Evolutionary conservation across 2,888 invertebrate genomes (phyloP).

Genomic region (Drosophila conformis): DNA sequence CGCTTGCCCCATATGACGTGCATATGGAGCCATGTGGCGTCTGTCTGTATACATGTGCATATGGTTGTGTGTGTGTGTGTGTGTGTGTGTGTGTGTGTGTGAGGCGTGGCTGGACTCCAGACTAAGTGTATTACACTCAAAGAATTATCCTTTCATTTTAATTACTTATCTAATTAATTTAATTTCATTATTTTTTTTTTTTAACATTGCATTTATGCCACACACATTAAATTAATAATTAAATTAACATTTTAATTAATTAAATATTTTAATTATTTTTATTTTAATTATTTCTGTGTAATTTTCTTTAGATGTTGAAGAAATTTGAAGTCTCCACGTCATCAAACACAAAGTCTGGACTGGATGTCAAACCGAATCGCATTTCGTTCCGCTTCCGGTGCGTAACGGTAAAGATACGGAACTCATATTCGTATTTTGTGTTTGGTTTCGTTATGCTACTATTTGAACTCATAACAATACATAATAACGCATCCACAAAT

Average conservation of each 20-base stretch:
- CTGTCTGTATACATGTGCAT: conserved; percentile 5
- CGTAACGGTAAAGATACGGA: neutral
- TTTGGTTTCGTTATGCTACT: neutral
- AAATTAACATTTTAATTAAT: neutral
- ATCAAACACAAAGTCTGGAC: accelerated
- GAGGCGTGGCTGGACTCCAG: conserved; percentile 59
- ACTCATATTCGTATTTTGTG: too few species aligned
- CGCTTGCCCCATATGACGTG: conserved; percentile 56
- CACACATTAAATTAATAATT: neutral
- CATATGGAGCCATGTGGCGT: conserved; percentile 23
- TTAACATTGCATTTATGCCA: neutral
- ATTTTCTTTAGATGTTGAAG: neutral
- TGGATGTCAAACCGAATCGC: neutral
- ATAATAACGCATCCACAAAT: neutral
- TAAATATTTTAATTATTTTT: neutral
- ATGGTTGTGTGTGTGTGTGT: conserved; percentile 2
- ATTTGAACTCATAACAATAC: neutral
- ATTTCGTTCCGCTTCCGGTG: neutral
- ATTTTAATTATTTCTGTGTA: neutral
- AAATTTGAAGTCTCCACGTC: neutral
- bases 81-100: conserved; percentile 7
- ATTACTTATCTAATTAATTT: neutral
- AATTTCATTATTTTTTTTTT: neutral
- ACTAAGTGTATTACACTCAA: conserved; percentile 21
- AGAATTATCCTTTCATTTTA: neutral